Base-by-base conservation (phyloP, 2,113 vertebrate genomes). In the Neogale vison region DNA sequence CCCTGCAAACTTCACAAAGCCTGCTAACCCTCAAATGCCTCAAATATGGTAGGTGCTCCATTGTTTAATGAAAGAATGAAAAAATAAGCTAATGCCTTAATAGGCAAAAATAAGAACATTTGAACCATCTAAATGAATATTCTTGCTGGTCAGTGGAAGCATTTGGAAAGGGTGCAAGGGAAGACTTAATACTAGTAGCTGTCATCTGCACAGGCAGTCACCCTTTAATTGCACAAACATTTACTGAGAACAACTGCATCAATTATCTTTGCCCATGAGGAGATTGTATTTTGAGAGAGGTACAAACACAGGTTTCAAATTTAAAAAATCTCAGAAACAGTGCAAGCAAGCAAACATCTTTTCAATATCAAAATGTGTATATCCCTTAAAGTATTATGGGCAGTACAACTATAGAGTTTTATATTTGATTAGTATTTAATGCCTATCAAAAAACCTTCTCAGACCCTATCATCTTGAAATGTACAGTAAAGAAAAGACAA, bases 111-210 rank as follows among this genome's bases (percentile, higher is more conserved):
- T 36, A n/a, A n/a, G 8, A 63, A 88, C 21, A 95, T 57, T 85
- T 36, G 10, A 63, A 84, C 57, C 3, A 76, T 71, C 45, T 87
- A 86, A 92, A 77, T 97, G 50, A 36, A 81, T 88, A 88, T 95
- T 87, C 34, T 69, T 85, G 45, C 34, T 39, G 11, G 24, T 50
- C 65, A 76, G 1, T 77, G 50, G 26, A 77, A 26, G 3, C 12
- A 81, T 67, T 42, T 23, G 1, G 52, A 6, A 81, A 92, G 10
- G 5, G 14, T 74, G 6, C 17, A 76, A 89, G 55, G 14, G 11
- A 88, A 84, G 3, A 92, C 23, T 63, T 67, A 89, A 45, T 34
- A 72, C 23, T 80, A 90, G 23, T 69, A 21, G 14, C 55, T 81
- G 3, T 47, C 42, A 63, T 71, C 26, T 72, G 18, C 57, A 79